Evolutionary conservation across 2,797 vertebrate species (phyloP).

Genomic region (Chloroceryle inda): DNA sequence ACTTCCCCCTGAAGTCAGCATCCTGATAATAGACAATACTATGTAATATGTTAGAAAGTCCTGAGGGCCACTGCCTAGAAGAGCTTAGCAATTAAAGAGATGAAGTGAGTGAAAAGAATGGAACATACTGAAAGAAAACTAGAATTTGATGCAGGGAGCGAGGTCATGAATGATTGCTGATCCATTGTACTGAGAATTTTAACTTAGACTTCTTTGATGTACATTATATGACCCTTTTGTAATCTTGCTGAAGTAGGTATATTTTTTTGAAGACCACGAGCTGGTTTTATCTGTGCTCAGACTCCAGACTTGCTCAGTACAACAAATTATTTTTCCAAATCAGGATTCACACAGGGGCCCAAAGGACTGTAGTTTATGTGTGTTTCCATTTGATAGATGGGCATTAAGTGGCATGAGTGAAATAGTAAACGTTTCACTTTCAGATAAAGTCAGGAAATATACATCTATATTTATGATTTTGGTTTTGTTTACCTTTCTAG

Average conservation of each 20-base stretch:
- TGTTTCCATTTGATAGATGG: conserved; percentile 10
- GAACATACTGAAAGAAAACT: not conserved
- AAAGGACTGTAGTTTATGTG: not conserved
- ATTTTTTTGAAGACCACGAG: not conserved
- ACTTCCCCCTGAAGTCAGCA: not conserved
- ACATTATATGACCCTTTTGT: not conserved
- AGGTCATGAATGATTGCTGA: not conserved
- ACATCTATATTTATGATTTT: not conserved
- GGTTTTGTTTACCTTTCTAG: not conserved
- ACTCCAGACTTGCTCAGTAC: not conserved
- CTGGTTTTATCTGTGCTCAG: not conserved
- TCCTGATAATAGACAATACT: not conserved
- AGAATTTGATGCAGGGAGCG: not conserved
- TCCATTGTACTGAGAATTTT: not conserved
- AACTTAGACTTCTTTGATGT: not conserved
- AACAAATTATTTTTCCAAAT: not conserved
- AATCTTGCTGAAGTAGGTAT: not conserved
- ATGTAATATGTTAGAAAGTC: not conserved
- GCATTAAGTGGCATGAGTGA: not conserved
- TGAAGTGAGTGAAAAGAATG: not conserved
- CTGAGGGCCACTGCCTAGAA: not conserved
- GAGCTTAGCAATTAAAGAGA: not conserved
- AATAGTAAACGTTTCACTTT: not conserved
- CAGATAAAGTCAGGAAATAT: not conserved
- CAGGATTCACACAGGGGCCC: not conserved